Evolutionary conservation across 2,113 vertebrate species (phyloP), one percentile per base, ranked within the genome.

Genomic region (Halcyon malimbica): DNA sequence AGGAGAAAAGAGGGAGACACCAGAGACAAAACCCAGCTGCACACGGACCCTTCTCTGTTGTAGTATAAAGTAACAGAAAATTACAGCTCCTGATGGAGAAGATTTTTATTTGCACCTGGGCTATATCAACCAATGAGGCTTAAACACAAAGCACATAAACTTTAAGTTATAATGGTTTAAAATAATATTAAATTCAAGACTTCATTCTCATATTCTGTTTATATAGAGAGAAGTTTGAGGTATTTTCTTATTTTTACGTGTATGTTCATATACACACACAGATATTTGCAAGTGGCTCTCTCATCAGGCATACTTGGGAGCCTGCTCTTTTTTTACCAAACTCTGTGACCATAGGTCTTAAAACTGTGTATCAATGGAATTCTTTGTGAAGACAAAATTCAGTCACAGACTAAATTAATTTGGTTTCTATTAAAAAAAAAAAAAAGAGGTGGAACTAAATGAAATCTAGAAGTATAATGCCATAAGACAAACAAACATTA

Each of bases 71-170:
- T 93, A 93, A 87, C 94, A 89, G 64, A 26, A 96, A 96, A 96
- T 95, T 91, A 95, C 75, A 93, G 87, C 81, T 94, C 91, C 91
- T 96, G 69, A 60, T 37, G 83, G 93, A 78, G 91, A 89, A 69
- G 60, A 44, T 79, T 96, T 96, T 96, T 94, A 93, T 87, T 94
- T 87, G 83, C 93, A 82, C 87, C 87, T 91, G 80, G 93, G 80
- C 83, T 94, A 60, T 76, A 76, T 76, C 93, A 95, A 77, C 88
- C 76, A 74, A 77, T 15, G 41, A 86, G 63, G 83, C 59, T 60
- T 46, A 21, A 0, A 3, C 60, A 83, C 17, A 8, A 14, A 74
- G 71, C 79, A 96, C 56, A 73, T 7, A 59, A 83, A 71, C 17
- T 73, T 85, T 53, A 26, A 48, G 33, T 41, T 76, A 26, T 1